Evolutionary conservation across 2,113 vertebrate genomes (phyloP), one percentile per base, ranked within the genome.

Genomic region (Xiphias gladius): DNA sequence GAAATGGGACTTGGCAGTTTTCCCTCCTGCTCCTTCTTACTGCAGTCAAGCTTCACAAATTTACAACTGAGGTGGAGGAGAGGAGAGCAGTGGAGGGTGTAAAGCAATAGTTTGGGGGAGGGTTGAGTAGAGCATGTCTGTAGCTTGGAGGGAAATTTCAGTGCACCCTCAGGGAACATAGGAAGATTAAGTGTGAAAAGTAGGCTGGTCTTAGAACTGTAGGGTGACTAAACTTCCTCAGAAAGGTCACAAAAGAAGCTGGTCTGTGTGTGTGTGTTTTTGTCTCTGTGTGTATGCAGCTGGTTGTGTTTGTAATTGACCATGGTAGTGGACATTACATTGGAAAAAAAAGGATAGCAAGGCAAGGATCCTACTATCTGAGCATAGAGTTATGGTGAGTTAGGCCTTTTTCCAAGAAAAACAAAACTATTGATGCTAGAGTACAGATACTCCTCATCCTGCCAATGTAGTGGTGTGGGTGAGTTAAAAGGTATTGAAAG

Each of bases 141-240:
- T 74, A 75, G 77, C 54, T 37, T 86, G 12, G 76, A 86, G 72
- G 86, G 85, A 88, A 43, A 81, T 90, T 88, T 91, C 79, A 79
- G 70, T 68, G 69, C 59, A 70, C 76, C 89, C 88, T 66, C 54
- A 57, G 87, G 87, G 79, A 88, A 62, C 83, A 76, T 46, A 59
- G 37, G 58, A 74, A 88, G 76, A 78, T 62, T 68, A 81, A 82
- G 91, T 91, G 91, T 94, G 94, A 91, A 92, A 91, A 90, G 89
- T 74, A 86, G 91, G 91, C 89, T 80, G 89, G 73, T 81, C 86
- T 80, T 39, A 35, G 72, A 64, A 39, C 70, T 37, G 26, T 50
- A 66, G 65, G 86, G 66, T 77, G 89, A 79, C 85, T 78, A 74
- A 72, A 93, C 82, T 79, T 88, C 58, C 61, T 82, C 46, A 75